These are phyloP conservation scores for Drosophila hawaiiensis DNA, from an alignment of 2,888 invertebrate genomes.

Conservation along the genomic window DNA sequence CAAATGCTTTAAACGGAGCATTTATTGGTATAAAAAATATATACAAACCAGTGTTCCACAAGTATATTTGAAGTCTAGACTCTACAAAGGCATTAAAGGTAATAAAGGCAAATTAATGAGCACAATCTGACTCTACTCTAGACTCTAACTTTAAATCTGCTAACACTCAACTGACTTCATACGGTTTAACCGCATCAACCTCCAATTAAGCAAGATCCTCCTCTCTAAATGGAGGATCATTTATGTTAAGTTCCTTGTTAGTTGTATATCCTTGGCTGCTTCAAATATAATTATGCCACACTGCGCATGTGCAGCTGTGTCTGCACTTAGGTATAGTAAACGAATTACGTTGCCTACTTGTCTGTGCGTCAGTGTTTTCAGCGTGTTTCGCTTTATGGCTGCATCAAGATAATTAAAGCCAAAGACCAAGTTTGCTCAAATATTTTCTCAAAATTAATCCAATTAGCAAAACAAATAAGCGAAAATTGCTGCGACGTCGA, in stretches of 20 bases:
- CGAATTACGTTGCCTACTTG: conserved; percentile 25
- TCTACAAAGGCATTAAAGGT: background rate
- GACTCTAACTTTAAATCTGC: background rate
- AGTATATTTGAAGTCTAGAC: background rate
- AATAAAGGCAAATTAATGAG: no score
- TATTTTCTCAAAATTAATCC: conserved; percentile 70
- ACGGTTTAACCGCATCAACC: background rate
- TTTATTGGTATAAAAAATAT: background rate
- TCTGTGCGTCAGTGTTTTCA: conserved; percentile 2
- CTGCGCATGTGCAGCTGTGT: conserved; percentile 29
- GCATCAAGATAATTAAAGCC: conserved; percentile 38
- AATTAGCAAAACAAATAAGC: conserved; percentile 67
- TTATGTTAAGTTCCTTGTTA: background rate
- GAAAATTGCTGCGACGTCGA: conserved; percentile 40
- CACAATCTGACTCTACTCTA: background rate
- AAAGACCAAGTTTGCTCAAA: conserved; percentile 49
- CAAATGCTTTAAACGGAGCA: background rate
- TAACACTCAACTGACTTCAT: background rate
- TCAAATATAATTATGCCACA: background rate
- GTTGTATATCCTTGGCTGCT: background rate
- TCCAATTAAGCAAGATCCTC: background rate
- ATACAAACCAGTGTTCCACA: rapidly evolving
- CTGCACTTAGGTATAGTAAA: background rate
- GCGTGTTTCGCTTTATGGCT: background rate
- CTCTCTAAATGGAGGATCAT: no score